Base-by-base conservation (phyloP, 2,113 vertebrate species). In the Indri indri region DNA sequence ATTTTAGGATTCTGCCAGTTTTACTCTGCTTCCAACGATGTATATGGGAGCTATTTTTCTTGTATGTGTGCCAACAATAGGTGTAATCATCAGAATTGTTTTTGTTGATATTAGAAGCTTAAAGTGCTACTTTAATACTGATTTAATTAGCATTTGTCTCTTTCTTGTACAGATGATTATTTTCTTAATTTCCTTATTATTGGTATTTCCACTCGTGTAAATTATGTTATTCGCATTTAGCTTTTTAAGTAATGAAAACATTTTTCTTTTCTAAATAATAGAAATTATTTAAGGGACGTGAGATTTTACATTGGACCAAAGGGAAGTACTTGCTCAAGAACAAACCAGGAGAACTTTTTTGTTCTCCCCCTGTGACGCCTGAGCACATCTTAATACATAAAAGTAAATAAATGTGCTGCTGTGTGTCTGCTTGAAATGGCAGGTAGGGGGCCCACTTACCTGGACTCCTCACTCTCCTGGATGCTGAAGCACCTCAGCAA, bases 141-240 rank as follows among this genome's bases (percentile, higher is more conserved):
- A 87, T 88, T 89, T 82, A 71, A 59, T 87, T 85, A 92, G 27
- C 18, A 8, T 79, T 92, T 79, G 34, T 63, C 16, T 88, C 57
- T 93, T 83, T 54, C n/a, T 94, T 85, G 23, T 76, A 13, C 81
- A 47, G 88, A 80, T 34, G 45, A 76, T 82, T 50, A 68, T 88
- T 90, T 96, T 92, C 65, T 59, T 91, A 83, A 90, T 93, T 96
- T 92, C 37, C 32, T 92, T 66, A 71, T 54, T 96, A 54, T 88
- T 97, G 82, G 37, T 90, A 57, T 92, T 97, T 91, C 16, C 13
- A 54, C 37, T 86, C 11, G 27, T 88, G 23, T 82, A 79, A 84
- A 91, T 85, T 77, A 13, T 50, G 25, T 50, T 92, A 50, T 7
- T 91, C 9, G 74, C 23, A 68, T 79, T 81, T 91, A 63, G 14